phyloP scores from a whole-genome alignment of 1,140 invertebrate genomes.

The Daktulosphaira vitifoliae region DNA sequence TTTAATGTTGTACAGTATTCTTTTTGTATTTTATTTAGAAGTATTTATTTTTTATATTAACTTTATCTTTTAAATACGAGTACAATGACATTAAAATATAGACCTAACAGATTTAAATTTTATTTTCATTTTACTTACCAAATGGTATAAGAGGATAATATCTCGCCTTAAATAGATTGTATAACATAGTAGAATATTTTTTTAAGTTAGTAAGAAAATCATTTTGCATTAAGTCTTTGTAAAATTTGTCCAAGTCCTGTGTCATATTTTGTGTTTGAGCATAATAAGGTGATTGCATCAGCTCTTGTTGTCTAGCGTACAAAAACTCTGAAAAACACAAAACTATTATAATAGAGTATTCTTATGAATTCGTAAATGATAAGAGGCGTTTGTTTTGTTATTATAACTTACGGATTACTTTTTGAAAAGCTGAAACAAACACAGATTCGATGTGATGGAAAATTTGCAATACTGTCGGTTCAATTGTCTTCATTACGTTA shows the following conservation, averaged over 20 bases:
- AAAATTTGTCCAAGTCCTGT: slow-evolving; percentile 65
- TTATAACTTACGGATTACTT: slow-evolving; percentile 48
- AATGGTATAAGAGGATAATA: slow-evolving; percentile 68
- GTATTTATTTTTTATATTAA: too few species aligned
- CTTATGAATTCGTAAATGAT: not conserved
- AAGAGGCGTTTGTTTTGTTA: not conserved
- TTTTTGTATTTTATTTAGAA: too few species aligned
- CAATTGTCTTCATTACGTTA: slow-evolving; percentile 57
- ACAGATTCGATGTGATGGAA: slow-evolving; percentile 64
- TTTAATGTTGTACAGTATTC: too few species aligned
- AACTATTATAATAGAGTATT: slow-evolving; percentile 36
- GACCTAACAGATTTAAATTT: too few species aligned
- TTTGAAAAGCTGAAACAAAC: slow-evolving; percentile 60
- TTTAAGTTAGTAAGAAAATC: slow-evolving; percentile 62
- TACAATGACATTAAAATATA: too few species aligned
- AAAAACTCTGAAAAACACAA: slow-evolving; percentile 56
- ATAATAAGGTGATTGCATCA: slow-evolving; percentile 71
- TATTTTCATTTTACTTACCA: slow-evolving; percentile 54
- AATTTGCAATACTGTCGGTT: slow-evolving; percentile 65
- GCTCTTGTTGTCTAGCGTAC: slow-evolving; percentile 63
- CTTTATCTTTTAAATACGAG: too few species aligned
- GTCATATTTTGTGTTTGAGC: slow-evolving; percentile 66
- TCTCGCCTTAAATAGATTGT: slow-evolving; percentile 60
- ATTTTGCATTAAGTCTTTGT: slow-evolving; percentile 63
- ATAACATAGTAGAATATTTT: slow-evolving; percentile 59